phyloP scores from a whole-genome alignment of 92 coral and sea anemone genomes.

The Zoanthus solanderi region DNA sequence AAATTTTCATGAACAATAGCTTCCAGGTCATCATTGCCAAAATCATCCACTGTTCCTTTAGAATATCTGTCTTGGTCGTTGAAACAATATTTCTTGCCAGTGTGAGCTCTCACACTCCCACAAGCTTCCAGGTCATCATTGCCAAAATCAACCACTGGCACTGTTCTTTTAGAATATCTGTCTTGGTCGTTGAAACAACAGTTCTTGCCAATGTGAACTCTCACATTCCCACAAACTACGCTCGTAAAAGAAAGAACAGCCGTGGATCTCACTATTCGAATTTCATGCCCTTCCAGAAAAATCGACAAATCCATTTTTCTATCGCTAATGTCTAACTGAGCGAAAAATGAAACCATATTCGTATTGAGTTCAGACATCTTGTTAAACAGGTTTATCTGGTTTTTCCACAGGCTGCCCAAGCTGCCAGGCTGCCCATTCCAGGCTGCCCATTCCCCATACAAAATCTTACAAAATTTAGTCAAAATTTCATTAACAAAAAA shows the following conservation, averaged over 20 bases:
- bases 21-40: not conserved
- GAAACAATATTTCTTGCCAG: not conserved
- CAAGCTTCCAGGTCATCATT: not conserved
- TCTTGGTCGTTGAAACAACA: not conserved
- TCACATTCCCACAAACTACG: not conserved
- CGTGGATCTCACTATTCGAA: not conserved
- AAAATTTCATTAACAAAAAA: too few species aligned
- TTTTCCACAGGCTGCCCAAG: not conserved
- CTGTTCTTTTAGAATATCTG: not conserved
- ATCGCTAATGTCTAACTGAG: too few species aligned
- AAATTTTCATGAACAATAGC: not conserved
- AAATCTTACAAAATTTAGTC: too few species aligned
- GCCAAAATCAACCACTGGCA: not conserved
- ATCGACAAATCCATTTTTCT: not conserved
- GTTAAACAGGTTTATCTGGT: not conserved
- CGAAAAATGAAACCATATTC: too few species aligned
- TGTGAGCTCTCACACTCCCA: not conserved
- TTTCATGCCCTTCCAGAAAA: not conserved
- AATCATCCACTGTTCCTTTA: not conserved
- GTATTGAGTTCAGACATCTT: not conserved
- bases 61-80: not conserved
- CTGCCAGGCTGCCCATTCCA: too few species aligned
- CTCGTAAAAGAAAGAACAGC: not conserved
- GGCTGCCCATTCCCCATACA: too few species aligned
- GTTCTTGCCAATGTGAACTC: not conserved